Base-by-base conservation (phyloP, 2,888 invertebrate genomes). In the Mythimna lalbum region DNA sequence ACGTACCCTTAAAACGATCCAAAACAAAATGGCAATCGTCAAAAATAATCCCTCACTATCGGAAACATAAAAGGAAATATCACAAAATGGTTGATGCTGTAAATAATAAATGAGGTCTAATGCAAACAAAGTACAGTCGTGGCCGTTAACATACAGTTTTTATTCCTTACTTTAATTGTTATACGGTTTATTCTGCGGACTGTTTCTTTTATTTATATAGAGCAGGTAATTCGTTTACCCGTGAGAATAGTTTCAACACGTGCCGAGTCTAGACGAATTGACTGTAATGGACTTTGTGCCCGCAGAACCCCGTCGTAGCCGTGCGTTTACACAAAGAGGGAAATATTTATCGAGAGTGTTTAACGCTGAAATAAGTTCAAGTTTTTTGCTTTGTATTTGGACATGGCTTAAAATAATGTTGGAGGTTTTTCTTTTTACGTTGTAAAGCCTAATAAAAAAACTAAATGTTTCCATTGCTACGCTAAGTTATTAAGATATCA, bases 171-270 rank as follows among this genome's bases (percentile, higher is more conserved):
- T 91, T 90, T 93, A 94, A 93, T 93, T 93, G 91, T 91, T 90
- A 90, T 92, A 92, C 89, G 86, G 88, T 92, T 91, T 90, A 91
- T 90, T 87, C 88, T 85, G 78, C 86, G 83, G 82, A 86, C 84
- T 84, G 86, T 90, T 93, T 89, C 91, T 91, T 93, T 93, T 94
- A 91, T 94, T 94, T 95, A 91, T 92, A 91, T 88, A 86, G 89
- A 86, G 73, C 88, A 90, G 91, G 92, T 95, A 95, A 95, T 95
- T 94, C 93, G 91, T 93, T 95, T 94, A 93, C 93, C 89, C 91
- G 91, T 90, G 94, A 93, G 94, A 94, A 94, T 93, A 93, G 93
- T 91, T 94, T 93, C 92, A 93, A 92, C 94, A 93, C 94, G 94
- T 94, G 93, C 93, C 90, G 86, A 89, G 91, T 92, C 92, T 92